Evolutionary conservation across 92 coral and sea anemone species (phyloP).

Genomic region (Phenganax stokvisi): DNA sequence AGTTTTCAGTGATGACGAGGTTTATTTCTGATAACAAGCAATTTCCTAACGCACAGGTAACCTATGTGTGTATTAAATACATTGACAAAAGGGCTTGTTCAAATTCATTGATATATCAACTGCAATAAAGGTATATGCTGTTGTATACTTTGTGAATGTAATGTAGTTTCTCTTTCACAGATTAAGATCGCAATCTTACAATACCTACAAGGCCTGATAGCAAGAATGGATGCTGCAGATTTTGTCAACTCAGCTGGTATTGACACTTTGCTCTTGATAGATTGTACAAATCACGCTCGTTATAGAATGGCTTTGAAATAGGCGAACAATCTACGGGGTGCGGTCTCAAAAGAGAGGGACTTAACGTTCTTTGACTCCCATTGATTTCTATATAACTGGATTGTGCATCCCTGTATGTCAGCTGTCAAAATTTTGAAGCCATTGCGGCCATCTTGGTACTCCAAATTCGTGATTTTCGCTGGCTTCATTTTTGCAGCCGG

Average conservation of each 20-base stretch:
- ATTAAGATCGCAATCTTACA: slow-evolving; percentile 86
- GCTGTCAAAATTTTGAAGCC: too few species aligned
- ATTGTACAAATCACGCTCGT: background rate
- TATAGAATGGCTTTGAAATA: background rate
- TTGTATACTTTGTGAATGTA: background rate
- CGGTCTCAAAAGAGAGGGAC: background rate
- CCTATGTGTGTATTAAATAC: background rate
- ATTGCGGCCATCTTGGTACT: too few species aligned
- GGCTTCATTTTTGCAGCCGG: too few species aligned
- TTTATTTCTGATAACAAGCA: slow-evolving; percentile 96
- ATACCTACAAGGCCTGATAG: slow-evolving; percentile 91
- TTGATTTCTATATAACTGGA: too few species aligned
- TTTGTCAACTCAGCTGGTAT: slow-evolving; percentile 98
- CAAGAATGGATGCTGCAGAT: slow-evolving; percentile 96
- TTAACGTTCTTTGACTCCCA: too few species aligned
- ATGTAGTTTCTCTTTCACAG: slow-evolving; percentile 37
- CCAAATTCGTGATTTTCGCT: too few species aligned
- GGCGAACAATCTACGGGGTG: background rate
- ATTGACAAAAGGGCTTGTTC: background rate
- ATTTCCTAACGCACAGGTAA: slow-evolving; percentile 91
- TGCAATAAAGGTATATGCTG: background rate
- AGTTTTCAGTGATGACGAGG: slow-evolving; percentile 83
- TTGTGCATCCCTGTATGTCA: too few species aligned
- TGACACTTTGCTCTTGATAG: slow-evolving; percentile 34
- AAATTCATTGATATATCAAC: background rate